phyloP scores from a whole-genome alignment of 2,888 invertebrate genomes.

The Zygaena filipendulae region DNA sequence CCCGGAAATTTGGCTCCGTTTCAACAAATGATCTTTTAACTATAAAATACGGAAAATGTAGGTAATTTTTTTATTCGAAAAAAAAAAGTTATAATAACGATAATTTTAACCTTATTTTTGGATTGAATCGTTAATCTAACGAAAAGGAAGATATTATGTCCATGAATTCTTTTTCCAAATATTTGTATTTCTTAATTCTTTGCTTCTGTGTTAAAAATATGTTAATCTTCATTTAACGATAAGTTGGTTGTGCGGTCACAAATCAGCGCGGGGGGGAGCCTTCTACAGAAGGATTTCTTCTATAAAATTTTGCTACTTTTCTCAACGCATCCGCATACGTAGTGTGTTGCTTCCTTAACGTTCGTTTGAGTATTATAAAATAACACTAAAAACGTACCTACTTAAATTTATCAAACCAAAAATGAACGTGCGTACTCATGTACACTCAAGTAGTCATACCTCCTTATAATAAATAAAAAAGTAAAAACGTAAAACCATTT shows the following conservation, averaged over 20 bases:
- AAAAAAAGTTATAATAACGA: slow-evolving; percentile 32
- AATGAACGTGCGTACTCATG: no score
- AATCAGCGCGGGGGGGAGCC: slow-evolving; percentile 42
- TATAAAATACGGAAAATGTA: slow-evolving; percentile 55
- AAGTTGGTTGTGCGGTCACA: no score
- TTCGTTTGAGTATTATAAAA: slow-evolving; percentile 1
- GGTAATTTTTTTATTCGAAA: slow-evolving; percentile 41
- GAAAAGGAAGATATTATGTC: no score
- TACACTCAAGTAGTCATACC: no score
- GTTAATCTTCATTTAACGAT: no score
- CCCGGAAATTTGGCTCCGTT: slow-evolving; percentile 67
- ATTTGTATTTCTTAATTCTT: no score
- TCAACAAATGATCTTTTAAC: slow-evolving; percentile 64
- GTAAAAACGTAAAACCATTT: no score
- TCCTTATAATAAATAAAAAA: no score
- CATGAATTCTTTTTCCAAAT: no score
- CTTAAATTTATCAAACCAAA: no score
- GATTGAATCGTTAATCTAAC: slow-evolving; percentile 6
- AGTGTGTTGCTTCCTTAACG: slow-evolving; percentile 23
- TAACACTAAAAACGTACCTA: no score
- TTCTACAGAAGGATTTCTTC: slow-evolving; percentile 55
- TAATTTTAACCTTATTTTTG: slow-evolving; percentile 34
- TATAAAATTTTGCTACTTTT: slow-evolving; percentile 59
- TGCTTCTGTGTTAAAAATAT: no score
- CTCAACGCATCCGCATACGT: slow-evolving; percentile 27